These are phyloP conservation scores for Leptocoma aspasia DNA, from an alignment of 2,113 vertebrate genomes.

Conservation along the genomic window DNA sequence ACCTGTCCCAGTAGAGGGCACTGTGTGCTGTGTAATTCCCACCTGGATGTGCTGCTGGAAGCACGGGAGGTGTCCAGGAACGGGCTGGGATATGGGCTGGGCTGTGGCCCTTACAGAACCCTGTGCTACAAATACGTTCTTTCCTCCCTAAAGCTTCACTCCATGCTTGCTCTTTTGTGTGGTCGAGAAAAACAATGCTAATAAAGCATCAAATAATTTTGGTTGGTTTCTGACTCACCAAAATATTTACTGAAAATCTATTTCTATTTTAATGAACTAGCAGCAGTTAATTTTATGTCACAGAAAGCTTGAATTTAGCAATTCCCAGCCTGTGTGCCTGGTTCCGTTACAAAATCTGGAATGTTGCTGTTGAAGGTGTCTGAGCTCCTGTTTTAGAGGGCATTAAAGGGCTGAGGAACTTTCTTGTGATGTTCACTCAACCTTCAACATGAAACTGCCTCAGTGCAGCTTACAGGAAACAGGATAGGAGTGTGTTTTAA, in stretches of 20 bases:
- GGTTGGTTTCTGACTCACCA: not conserved
- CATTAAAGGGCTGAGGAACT: not conserved
- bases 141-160: not conserved
- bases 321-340: not conserved
- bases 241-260: not conserved
- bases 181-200: not conserved
- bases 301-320: not conserved
- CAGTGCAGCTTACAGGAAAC: not conserved
- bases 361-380: not conserved
- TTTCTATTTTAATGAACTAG: not conserved
- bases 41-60: not conserved
- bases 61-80: not conserved
- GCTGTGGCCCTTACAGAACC: not conserved
- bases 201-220: not conserved
- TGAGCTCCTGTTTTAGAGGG: not conserved
- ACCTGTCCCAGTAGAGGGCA: conserved; percentile 35
- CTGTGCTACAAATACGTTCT: not conserved
- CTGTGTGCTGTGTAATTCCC: not conserved
- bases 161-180: not conserved
- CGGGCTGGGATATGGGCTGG: not conserved
- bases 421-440: not conserved
- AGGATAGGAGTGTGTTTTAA: not conserved
- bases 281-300: not conserved
- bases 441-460: not conserved
- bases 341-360: not conserved